Percentiles rank a stretch among this genome's conserved stretches.
These are phyloP conservation scores for Cydia strobilella DNA, from an alignment of 1,140 invertebrate species.

Conservation along the genomic window DNA sequence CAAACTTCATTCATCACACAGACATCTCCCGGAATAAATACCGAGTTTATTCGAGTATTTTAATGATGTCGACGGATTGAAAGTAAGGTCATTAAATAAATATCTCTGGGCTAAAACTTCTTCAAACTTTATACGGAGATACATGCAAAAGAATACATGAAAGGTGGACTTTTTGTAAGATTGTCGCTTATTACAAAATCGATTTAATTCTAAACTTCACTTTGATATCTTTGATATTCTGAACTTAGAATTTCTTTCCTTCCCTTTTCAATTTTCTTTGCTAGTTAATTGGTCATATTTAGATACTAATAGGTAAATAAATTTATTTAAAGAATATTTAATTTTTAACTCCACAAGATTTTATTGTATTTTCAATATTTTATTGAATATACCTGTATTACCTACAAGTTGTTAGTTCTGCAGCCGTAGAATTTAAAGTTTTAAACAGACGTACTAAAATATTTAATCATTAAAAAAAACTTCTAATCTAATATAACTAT, in stretches of 20 bases:
- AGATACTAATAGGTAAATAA: background rate
- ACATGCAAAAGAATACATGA: constrained; percentile 42
- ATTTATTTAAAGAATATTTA: background rate
- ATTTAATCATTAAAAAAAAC: too few relatives aligned
- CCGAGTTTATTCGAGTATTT: constrained; percentile 12
- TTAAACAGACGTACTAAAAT: too few relatives aligned
- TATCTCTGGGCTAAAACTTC: constrained; percentile 44
- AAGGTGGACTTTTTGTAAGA: constrained; percentile 39
- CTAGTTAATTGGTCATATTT: background rate
- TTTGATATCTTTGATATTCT: background rate
- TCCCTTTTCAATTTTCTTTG: background rate
- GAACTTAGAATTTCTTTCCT: background rate
- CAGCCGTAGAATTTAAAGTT: too few relatives aligned
- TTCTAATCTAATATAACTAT: too few relatives aligned
- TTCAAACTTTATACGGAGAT: constrained; percentile 45
- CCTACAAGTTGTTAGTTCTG: too few relatives aligned
- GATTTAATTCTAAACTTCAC: constrained; percentile 6
- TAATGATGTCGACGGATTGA: constrained; percentile 18
- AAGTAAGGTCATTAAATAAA: constrained; percentile 60
- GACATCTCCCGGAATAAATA: background rate
- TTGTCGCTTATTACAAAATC: constrained; percentile 39
- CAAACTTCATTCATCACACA: constrained; percentile 26
- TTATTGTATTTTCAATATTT: too few relatives aligned
- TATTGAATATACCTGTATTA: too few relatives aligned
- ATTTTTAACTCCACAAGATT: too few relatives aligned